Evolutionary conservation across 1,140 invertebrate species (phyloP), one percentile per base, ranked within the genome.

Genomic region (Drosophila tani): DNA sequence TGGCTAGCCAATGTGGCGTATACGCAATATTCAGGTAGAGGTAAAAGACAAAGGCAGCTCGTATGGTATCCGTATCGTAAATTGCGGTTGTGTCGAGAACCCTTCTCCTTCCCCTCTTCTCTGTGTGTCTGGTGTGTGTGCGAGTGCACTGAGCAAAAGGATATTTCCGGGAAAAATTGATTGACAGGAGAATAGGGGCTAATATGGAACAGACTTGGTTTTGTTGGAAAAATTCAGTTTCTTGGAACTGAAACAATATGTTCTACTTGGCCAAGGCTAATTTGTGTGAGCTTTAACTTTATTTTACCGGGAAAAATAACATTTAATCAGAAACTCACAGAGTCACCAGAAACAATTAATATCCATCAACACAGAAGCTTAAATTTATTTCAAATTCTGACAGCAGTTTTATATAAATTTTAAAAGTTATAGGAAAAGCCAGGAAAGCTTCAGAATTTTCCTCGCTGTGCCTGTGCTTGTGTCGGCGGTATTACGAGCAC

Each of bases 1-100:
- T 49, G 35, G 35, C 17, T 50, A n/a, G 79, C 17, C 64, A 68
- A 51, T 51, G 41, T 65, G 62, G 76, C 83, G 79, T 86, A 82
- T 87, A 79, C 80, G 80, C 64, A 75, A 82, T 62, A 62, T 75
- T 43, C 75, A 66, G 80, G 63, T 79, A 49, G 38, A 69, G 64
- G 27, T 53, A 73, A 73, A 56, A 71, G 53, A 70, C 67, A 70
- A 70, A 62, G 47, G 51, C 63, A 68, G 6, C 63, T 51, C 60
- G 51, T 67, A 60, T 55, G 79, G 75, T 62, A 66, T 50, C 78
- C 65, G 65, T 85, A 75, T 79, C 79, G 79, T 82, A 82, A 86
- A 82, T 82, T 86, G 75, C 41, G 62, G 79, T 73, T 73, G 38
- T 75, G 82, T 60, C 78, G 21, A 78, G 59, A 50, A 50, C 56